Evolutionary conservation across 2,113 vertebrate species (phyloP), one percentile per base, ranked within the genome.

Genomic region (Notothenia rossii): DNA sequence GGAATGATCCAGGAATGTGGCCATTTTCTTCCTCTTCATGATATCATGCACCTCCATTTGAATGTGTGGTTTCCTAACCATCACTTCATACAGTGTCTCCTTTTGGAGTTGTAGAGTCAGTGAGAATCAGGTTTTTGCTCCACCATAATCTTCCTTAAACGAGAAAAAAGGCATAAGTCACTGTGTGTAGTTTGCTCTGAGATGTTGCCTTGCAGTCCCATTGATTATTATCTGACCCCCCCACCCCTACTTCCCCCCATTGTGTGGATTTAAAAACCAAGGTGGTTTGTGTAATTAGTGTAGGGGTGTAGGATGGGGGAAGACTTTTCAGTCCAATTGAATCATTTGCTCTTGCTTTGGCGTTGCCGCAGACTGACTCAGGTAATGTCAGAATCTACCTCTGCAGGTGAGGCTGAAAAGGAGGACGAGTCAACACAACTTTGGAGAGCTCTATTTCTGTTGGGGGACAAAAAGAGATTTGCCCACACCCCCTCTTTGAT

Each of bases 331-430:
- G 48, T n/a, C 36, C 36, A 40, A 40, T 8, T 40, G 36, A 40
- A 20, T 45, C 62, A 3, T 51, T 63, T 78, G 49, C 55, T 80
- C 54, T 77, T 85, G 60, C 29, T 80, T 89, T 86, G 72, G 75
- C 65, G 54, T 81, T 54, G 92, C 95, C 95, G 95, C 93, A 92
- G 94, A 96, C 93, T 94, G 94, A 95, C 94, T 96, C 97, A 97
- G 97, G 96, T 97, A 96, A 96, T 91, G 94, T 96, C 91, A 95
- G 95, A 95, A 97, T 97, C 97, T 98, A 99, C 98, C 97, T 98
- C 97, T 96, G 95, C 93, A 96, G 95, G 91, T 80, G 78, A 91
- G 91, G 96, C 95, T 97, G 96, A 97, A 97, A 94, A 92, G 94
- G 95, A 96, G 92, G 92, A 93, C 1, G 92, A 96, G 95, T 95